A percentile compares a stretch with the other conserved stretches of the same genome.
These are phyloP conservation scores for Pseudobourletiella spinata DNA, from an alignment of 1,140 invertebrate genomes.

Conservation along the genomic window DNA sequence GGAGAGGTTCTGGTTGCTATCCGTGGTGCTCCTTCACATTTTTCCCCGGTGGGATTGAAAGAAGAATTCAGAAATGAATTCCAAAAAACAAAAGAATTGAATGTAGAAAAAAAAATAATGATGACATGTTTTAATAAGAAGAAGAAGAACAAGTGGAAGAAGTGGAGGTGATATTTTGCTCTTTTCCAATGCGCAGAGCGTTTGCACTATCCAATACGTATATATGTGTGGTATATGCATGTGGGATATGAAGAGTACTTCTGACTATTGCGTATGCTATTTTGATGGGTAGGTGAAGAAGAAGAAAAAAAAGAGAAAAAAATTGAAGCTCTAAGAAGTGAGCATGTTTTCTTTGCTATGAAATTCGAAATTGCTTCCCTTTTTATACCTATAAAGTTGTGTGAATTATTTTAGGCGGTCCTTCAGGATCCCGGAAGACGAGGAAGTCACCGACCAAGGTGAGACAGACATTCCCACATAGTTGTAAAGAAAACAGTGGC, in stretches of 20 bases:
- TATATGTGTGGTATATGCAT: background rate
- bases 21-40: no score
- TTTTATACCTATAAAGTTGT: background rate
- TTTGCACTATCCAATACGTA: no score
- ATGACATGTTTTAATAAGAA: no score
- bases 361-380: background rate
- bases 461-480: background rate
- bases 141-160: no score
- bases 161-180: no score
- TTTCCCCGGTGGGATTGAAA: no score
- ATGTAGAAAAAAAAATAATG: no score
- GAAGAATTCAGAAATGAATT: no score
- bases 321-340: background rate
- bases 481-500: no score
- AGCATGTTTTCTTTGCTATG: background rate
- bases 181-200: no score
- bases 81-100: no score
- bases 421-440: slow-evolving; percentile 11
- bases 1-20: no score
- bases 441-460: slow-evolving; percentile 35
- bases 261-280: background rate
- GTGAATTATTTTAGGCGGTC: slow-evolving; percentile 14
- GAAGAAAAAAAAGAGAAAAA: background rate
- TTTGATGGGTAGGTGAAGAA: background rate
- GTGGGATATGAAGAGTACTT: background rate